These are phyloP conservation scores for Ceratosolen fusciceps DNA, from an alignment of 1,140 invertebrate genomes.

Conservation along the genomic window DNA sequence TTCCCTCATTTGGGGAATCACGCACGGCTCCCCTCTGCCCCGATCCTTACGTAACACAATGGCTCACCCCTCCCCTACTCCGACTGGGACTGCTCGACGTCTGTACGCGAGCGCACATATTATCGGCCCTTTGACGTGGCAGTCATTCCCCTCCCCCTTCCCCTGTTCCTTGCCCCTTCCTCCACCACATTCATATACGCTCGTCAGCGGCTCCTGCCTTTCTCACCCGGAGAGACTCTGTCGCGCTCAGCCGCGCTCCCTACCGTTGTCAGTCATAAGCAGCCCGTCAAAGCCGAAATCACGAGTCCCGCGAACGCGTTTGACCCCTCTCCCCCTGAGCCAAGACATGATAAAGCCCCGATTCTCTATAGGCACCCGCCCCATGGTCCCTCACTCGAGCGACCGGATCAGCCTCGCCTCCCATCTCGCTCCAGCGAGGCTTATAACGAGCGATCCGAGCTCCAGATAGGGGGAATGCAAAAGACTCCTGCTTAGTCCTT, in stretches of 20 bases:
- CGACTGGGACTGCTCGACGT: neutral
- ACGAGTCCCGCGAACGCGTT: constrained; percentile 44
- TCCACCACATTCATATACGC: no score
- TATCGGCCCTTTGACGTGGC: constrained; percentile 41
- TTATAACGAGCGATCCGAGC: constrained; percentile 62
- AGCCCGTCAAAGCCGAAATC: constrained; percentile 51
- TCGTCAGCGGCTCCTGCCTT: no score
- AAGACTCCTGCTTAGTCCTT: neutral
- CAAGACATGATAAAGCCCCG: neutral
- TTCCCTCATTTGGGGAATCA: constrained; percentile 31
- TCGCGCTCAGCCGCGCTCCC: neutral
- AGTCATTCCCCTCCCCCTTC: neutral
- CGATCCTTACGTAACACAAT: constrained; percentile 9
- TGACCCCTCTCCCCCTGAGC: neutral
- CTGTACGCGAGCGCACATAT: neutral
- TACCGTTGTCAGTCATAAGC: constrained; percentile 25
- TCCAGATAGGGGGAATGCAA: constrained; percentile 48
- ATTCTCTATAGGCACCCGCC: neutral
- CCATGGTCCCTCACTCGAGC: neutral
- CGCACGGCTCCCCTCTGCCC: neutral
- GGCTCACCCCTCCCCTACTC: neutral
- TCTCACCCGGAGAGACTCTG: neutral
- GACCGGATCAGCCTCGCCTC: constrained; percentile 23
- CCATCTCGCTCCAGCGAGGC: constrained; percentile 48
- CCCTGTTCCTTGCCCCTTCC: neutral